These are phyloP conservation scores for Parthenolecanium corni DNA, from an alignment of 2,888 invertebrate species.

Conservation along the genomic window DNA sequence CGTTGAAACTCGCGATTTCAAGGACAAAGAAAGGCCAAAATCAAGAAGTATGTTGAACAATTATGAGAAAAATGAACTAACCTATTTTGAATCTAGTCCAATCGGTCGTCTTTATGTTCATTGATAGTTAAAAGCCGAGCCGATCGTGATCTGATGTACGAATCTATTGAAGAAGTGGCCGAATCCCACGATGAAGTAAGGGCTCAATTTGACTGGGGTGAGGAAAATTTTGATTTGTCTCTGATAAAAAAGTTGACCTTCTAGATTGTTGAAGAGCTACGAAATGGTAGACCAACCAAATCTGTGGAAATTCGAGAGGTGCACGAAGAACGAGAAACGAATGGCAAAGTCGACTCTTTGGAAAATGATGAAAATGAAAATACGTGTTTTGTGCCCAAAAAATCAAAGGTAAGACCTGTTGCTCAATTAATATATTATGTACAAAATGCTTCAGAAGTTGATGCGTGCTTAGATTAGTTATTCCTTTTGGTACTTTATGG, in stretches of 20 bases:
- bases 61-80: too few relatives aligned
- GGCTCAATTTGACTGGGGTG: too few relatives aligned
- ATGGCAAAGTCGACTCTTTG: background rate
- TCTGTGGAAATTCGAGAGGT: conserved; percentile 3
- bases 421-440: too few relatives aligned
- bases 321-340: background rate
- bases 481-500: too few relatives aligned
- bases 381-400: background rate
- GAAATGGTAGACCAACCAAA: conserved; percentile 1
- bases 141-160: conserved; percentile 21
- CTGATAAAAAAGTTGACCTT: too few relatives aligned
- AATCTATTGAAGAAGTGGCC: conserved; percentile 21
- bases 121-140: conserved; percentile 4
- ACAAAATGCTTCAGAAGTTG: too few relatives aligned
- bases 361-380: background rate
- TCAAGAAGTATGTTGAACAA: conserved; percentile 10
- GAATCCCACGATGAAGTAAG: conserved; percentile 15
- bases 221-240: too few relatives aligned
- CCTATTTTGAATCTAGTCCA: too few relatives aligned
- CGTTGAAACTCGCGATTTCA: conserved; percentile 5
- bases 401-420: conserved; percentile 7
- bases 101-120: too few relatives aligned
- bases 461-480: too few relatives aligned
- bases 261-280: conserved; percentile 2
- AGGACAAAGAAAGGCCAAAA: conserved; percentile 12